Base-by-base conservation (phyloP, 1,140 invertebrate genomes). In the Penaeus japonicus region DNA sequence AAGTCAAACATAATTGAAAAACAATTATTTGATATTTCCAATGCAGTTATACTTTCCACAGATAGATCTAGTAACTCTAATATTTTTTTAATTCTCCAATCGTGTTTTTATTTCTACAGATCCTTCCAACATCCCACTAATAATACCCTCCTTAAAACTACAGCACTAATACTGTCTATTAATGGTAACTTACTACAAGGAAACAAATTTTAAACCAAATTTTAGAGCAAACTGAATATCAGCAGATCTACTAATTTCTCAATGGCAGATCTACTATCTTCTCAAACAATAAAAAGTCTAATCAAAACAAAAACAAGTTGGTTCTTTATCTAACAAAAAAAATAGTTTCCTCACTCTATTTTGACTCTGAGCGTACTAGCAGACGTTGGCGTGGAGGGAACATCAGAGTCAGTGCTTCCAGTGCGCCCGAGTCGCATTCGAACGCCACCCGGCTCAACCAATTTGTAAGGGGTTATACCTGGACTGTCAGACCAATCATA, bases 401-500 rank as follows among this genome's bases (percentile, higher is more conserved):
- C 70, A 32, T 88, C 86, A 7, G 86, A 88, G 53, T 88, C 86
- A 0, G 86, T 88, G 53, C 86, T 88, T 22, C 86, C 80, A 12
- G 86, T 88, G 70, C 84, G 73, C 73, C 85, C 77, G 57, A 89
- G 78, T 54, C 79, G 85, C 39, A 89, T n/a, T 7, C 83, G 75
- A 12, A 85, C 77, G 1, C 54, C 73, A 27, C 35, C 59, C 20
- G 77, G 39, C n/a, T 89, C 89, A 2, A 89, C 79, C 32, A 89
- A 73, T 62, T 89, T 89, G 32, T 89, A 85, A 17, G 89, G 84
- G 17, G 80, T 88, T 18, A 89, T 81, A 15, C 84, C 89, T 20
- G 78, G 83, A 70, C 89, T 89, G 57, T 89, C 89, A 32, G 89
- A 80, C 89, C 89, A 89, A 30, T 89, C 89, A 84, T 85, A 89